These are phyloP conservation scores for Pedetes capensis DNA, from an alignment of 2,113 vertebrate species.

Conservation along the genomic window DNA sequence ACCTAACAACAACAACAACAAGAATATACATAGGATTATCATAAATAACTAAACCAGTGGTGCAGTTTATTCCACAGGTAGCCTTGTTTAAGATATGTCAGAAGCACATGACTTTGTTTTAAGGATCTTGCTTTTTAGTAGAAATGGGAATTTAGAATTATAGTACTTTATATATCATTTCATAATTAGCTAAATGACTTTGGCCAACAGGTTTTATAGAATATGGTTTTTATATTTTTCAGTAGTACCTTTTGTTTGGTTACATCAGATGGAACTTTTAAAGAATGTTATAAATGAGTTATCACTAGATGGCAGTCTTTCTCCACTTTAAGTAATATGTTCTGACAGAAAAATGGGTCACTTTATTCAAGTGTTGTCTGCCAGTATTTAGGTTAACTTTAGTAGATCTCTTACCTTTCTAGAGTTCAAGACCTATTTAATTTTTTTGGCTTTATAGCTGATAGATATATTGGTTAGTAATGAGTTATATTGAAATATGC, in stretches of 20 bases:
- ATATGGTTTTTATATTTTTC: slow-evolving; percentile 15
- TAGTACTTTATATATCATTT: background rate
- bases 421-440: background rate
- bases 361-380: background rate
- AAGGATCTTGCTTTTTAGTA: background rate
- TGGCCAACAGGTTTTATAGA: background rate
- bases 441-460: background rate
- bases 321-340: slow-evolving; percentile 37
- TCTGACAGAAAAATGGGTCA: background rate
- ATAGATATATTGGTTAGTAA: background rate
- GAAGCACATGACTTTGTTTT: slow-evolving; percentile 6
- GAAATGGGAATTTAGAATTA: background rate
- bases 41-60: slow-evolving; percentile 7
- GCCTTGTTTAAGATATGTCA: background rate
- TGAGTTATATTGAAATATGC: rapidly evolving
- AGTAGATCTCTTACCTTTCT: background rate
- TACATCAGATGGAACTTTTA: background rate
- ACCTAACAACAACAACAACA: no score
- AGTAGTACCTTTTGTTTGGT: background rate
- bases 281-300: background rate
- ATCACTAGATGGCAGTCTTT: slow-evolving; percentile 84
- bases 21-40: no score
- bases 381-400: rapidly evolving
- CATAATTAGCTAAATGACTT: background rate
- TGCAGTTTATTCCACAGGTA: background rate